Conservation (phyloP, 2,113 vertebrate species). For the Mormoops blainvillei region DNA sequence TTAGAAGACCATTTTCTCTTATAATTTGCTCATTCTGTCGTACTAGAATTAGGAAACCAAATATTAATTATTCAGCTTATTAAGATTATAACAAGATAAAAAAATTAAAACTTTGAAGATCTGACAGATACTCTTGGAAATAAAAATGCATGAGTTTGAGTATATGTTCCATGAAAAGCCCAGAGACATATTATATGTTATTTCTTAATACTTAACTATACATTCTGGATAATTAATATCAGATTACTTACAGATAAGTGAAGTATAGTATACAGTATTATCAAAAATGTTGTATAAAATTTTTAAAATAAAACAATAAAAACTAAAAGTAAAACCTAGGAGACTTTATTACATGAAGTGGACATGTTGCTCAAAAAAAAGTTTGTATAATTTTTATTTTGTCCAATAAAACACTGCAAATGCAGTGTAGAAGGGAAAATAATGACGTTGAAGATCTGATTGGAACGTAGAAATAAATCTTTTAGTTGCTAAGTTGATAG, state of each 20-base stretch:
- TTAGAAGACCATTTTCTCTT: neutral
- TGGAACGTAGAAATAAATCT: neutral
- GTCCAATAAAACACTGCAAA: neutral
- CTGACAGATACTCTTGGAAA: neutral
- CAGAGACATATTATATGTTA: neutral
- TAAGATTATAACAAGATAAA: neutral
- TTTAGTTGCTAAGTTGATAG: neutral
- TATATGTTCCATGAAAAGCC: neutral
- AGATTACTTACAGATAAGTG: neutral
- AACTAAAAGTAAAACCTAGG: neutral
- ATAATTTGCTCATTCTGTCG: neutral
- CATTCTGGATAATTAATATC: neutral
- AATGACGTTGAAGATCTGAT: neutral
- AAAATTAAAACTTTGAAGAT: slow-evolving; percentile 8
- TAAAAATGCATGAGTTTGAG: neutral
- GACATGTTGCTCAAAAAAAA: neutral
- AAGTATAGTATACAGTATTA: neutral
- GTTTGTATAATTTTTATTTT: neutral
- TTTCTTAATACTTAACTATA: neutral
- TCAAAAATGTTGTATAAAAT: neutral
- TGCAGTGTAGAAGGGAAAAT: neutral
- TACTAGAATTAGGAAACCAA: neutral
- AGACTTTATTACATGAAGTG: neutral
- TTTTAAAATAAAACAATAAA: neutral
- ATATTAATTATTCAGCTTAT: neutral